phyloP scores from a whole-genome alignment of 1,140 invertebrate species.

The Ostrea denselamellosa region DNA sequence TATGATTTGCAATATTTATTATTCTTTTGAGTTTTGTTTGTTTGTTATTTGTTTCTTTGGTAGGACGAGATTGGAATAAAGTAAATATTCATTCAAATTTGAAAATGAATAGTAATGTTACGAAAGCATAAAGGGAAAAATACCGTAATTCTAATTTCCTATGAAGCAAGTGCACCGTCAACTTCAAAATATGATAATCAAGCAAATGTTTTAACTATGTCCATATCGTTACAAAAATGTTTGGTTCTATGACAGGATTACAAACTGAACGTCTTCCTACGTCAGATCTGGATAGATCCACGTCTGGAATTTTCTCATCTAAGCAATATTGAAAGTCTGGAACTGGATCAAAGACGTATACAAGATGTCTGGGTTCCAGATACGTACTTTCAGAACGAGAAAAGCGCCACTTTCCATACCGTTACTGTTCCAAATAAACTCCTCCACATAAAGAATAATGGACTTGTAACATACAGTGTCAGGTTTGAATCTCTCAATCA shows the following conservation, averaged over 20 bases:
- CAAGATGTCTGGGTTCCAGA: constrained; percentile 85
- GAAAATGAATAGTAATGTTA: too few relatives aligned
- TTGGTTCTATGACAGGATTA: constrained; percentile 57
- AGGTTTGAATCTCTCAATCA: constrained; percentile 46
- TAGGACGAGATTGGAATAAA: too few relatives aligned
- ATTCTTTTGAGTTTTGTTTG: too few relatives aligned
- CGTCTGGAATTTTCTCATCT: constrained; percentile 55
- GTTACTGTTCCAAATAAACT: constrained; percentile 84
- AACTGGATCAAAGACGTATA: constrained; percentile 90
- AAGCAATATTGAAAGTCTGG: constrained; percentile 43
- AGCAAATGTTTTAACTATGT: neutral
- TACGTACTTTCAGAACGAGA: constrained; percentile 85
- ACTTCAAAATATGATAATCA: too few relatives aligned
- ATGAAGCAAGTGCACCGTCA: too few relatives aligned
- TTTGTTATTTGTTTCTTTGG: too few relatives aligned
- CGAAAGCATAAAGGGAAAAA: too few relatives aligned
- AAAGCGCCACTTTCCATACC: constrained; percentile 79
- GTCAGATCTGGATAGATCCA: constrained; percentile 62
- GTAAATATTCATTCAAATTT: too few relatives aligned
- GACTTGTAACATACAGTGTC: constrained; percentile 83
- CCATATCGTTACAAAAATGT: neutral
- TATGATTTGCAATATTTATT: too few relatives aligned
- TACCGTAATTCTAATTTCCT: too few relatives aligned
- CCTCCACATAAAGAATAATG: constrained; percentile 84
- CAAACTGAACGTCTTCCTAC: constrained; percentile 58